Conservation (phyloP, 2,888 invertebrate species). For the Lithophane semibrunnea region DNA sequence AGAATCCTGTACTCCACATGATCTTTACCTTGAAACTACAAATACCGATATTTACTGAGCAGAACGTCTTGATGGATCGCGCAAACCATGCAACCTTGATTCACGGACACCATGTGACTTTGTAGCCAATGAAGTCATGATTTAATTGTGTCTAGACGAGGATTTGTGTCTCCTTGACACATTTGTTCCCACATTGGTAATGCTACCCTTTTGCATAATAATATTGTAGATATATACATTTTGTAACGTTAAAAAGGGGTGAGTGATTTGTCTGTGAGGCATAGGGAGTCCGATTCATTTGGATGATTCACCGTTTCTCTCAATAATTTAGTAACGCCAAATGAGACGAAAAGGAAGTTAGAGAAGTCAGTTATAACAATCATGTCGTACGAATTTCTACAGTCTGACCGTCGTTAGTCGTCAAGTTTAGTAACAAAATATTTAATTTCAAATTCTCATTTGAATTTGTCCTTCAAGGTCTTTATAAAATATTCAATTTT, state of each 20-base stretch:
- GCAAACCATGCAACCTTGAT: conserved; percentile 55
- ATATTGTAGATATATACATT: not conserved
- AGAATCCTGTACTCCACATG: conserved; percentile 15
- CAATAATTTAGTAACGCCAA: not conserved
- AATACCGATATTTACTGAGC: conserved; percentile 56
- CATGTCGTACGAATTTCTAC: not conserved
- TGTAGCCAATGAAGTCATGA: conserved; percentile 48
- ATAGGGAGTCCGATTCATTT: conserved; percentile 3
- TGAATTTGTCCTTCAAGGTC: conserved; percentile 35
- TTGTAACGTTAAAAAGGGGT: conserved; percentile 28
- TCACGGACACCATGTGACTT: conserved; percentile 47
- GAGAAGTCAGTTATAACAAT: not conserved
- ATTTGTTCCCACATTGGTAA: not conserved
- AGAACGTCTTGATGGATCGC: conserved; percentile 53
- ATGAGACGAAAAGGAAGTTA: not conserved
- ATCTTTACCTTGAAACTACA: conserved; percentile 49
- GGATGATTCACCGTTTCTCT: not conserved
- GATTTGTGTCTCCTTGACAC: conserved; percentile 4
- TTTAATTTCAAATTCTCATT: conserved; percentile 21
- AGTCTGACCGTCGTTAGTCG: not conserved
- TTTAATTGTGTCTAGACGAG: conserved; percentile 54
- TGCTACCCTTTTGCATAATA: conserved; percentile 14
- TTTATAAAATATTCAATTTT: conserved; percentile 27
- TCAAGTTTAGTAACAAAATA: not conserved
- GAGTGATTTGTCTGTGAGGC: not conserved